These are phyloP conservation scores for Hippoglossus hippoglossus DNA, from an alignment of 2,797 vertebrate species.

Conservation along the genomic window DNA sequence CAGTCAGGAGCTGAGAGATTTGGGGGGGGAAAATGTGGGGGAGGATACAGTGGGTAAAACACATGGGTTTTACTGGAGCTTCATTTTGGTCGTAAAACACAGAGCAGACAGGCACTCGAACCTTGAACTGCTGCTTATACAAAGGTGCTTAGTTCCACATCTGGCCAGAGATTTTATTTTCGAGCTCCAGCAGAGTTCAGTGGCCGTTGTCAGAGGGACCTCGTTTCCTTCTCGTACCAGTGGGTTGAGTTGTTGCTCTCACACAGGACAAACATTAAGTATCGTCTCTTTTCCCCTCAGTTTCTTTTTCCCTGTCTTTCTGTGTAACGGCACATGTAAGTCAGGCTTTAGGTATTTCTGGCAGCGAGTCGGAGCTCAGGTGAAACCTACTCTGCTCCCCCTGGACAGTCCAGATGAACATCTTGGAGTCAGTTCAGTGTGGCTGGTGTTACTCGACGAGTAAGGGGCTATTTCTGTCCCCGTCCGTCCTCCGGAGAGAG, in stretches of 20 bases:
- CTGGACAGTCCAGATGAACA: slow-evolving; percentile 2
- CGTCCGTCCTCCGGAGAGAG: slow-evolving; percentile 19
- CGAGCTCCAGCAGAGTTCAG: not conserved
- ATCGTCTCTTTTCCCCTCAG: not conserved
- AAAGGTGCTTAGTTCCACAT: not conserved
- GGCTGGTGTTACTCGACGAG: not conserved
- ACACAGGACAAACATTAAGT: not conserved
- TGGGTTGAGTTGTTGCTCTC: not conserved
- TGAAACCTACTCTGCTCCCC: not conserved
- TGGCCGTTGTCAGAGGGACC: not conserved
- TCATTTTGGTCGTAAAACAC: not conserved
- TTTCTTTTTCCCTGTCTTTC: not conserved
- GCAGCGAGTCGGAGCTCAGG: slow-evolving; percentile 8
- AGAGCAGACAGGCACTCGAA: not conserved
- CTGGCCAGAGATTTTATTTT: not conserved
- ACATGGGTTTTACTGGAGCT: not conserved
- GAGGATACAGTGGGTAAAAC: not conserved
- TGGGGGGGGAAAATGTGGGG: not conserved
- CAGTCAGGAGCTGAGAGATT: not conserved
- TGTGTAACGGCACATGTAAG: slow-evolving; percentile 1
- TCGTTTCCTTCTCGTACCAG: not conserved
- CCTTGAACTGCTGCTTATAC: not conserved
- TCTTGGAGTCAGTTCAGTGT: slow-evolving; percentile 14
- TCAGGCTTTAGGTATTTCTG: not conserved
- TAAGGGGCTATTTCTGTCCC: slow-evolving; percentile 41